A percentile compares a stretch with the other conserved stretches of the same genome.
Conservation (phyloP, 2,113 vertebrate genomes). For the Nothobranchius furzeri region DNA sequence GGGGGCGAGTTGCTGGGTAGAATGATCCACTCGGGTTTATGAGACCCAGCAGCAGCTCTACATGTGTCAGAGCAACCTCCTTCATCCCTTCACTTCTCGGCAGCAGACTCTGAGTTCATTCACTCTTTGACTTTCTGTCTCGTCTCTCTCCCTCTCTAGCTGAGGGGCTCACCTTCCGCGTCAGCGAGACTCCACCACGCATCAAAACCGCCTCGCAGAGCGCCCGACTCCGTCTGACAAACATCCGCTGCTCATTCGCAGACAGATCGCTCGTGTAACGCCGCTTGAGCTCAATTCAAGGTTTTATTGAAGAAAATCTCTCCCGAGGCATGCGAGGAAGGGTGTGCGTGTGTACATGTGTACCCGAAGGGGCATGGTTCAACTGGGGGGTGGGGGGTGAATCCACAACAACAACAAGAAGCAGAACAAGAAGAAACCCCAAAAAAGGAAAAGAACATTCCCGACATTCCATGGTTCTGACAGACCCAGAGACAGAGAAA, state of each 20-base stretch:
- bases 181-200: conserved; percentile 22
- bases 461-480: conserved; percentile 20
- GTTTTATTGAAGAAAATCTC: conserved; percentile 50
- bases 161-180: conserved; percentile 36
- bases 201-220: conserved; percentile 27
- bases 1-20: conserved; percentile 74
- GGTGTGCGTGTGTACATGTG: conserved; percentile 19
- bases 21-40: conserved; percentile 50
- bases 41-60: conserved; percentile 51
- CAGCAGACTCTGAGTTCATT: conserved; percentile 44
- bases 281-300: conserved; percentile 18
- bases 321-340: conserved; percentile 17
- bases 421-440: conserved; percentile 34
- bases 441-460: conserved; percentile 46
- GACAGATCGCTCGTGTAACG: conserved; percentile 48
- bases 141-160: conserved; percentile 3
- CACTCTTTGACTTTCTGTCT: conserved; percentile 40
- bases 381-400: not conserved
- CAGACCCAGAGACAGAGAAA: conserved; percentile 16
- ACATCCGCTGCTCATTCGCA: conserved; percentile 25
- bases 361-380: conserved; percentile 5
- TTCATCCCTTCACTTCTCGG: conserved; percentile 13
- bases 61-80: conserved; percentile 46
- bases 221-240: conserved; percentile 33
- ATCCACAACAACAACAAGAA: conserved; percentile 44